Base-by-base conservation (phyloP, 2,888 invertebrate species). In the Keiferia lycopersicella region DNA sequence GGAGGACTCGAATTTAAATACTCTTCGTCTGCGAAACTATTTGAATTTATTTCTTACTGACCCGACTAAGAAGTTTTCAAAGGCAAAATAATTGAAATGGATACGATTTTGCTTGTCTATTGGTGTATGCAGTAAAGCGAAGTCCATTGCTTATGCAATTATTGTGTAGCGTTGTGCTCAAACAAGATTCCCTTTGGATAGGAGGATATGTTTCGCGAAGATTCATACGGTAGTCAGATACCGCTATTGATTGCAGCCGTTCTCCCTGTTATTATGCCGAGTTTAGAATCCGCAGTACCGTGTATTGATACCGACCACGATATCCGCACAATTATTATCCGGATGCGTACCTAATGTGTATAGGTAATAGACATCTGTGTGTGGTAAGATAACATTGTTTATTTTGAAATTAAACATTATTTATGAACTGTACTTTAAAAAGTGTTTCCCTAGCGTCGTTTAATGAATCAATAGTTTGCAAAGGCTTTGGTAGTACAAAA, bases 1-100 rank as follows among this genome's bases (percentile, higher is more conserved):
- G 82, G 84, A 80, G 78, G 78, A 76, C 81, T 76, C 79, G 79
- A 84, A 86, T 87, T 88, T 87, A 86, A 88, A 87, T 87, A 86
- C 83, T 84, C 87, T 86, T 81, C 77, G 76, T 81, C 80, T 76
- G 76, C 76, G 78, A 16, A 16, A 16, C n/a, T 50, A 51, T 61
- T 50, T 61, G 34, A 10, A 41, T 34, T 50, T 34, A 59, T 50
- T 61, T 34, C 26, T 50, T 61, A 30, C 53, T 53, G 53, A 53
- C 53, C 22, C 53, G 12, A 20, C 51, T 51, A 1, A n/a, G n/a
- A 51, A 22, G 10, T 83, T 80, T 76, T 78, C 18, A 51, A 51
- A 22, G 51, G 51, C 10, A 51, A 51, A n/a, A 51, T 51, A 22
- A 51, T 22, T 51, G 51, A 22, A 51, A 51, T 51, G 51, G 51